Conservation (phyloP, 1,140 invertebrate genomes). For the Triops cancriformis region DNA sequence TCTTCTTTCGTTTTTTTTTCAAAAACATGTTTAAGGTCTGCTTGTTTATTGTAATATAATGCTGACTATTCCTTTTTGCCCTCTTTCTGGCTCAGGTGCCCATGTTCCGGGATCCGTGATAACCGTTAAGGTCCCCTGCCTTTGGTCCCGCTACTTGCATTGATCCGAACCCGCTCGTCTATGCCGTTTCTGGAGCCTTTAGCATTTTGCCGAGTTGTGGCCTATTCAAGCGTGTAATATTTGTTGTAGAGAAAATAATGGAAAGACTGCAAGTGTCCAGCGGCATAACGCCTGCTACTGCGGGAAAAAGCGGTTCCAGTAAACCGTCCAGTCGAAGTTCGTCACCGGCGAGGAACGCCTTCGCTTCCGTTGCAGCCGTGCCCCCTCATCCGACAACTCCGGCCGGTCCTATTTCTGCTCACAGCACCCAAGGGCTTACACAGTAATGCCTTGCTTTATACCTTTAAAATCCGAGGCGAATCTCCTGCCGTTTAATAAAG, state of each 20-base stretch:
- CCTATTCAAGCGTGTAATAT: background rate
- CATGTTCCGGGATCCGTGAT: background rate
- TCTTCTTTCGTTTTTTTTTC: background rate
- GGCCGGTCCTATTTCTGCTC: background rate
- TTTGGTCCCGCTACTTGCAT: slow-evolving; percentile 1
- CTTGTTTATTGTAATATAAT: background rate
- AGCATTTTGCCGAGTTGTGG: background rate
- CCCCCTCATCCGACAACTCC: background rate
- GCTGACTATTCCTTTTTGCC: background rate
- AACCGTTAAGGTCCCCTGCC: background rate
- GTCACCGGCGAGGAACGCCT: background rate
- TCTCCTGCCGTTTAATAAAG: background rate
- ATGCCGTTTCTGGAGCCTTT: background rate
- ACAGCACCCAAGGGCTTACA: background rate
- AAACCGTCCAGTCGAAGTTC: slow-evolving; percentile 4
- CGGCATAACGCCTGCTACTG: background rate
- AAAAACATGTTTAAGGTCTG: too few species aligned
- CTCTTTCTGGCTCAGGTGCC: background rate
- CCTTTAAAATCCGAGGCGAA: background rate
- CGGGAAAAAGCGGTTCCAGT: slow-evolving; percentile 4
- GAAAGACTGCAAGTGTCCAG: slow-evolving; percentile 9
- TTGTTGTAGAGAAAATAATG: background rate
- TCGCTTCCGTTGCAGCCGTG: background rate
- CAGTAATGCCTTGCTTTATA: background rate
- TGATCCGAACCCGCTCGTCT: background rate